Evolutionary conservation across 1,140 invertebrate species (phyloP).

Genomic region (Stegodyphus dumicola): DNA sequence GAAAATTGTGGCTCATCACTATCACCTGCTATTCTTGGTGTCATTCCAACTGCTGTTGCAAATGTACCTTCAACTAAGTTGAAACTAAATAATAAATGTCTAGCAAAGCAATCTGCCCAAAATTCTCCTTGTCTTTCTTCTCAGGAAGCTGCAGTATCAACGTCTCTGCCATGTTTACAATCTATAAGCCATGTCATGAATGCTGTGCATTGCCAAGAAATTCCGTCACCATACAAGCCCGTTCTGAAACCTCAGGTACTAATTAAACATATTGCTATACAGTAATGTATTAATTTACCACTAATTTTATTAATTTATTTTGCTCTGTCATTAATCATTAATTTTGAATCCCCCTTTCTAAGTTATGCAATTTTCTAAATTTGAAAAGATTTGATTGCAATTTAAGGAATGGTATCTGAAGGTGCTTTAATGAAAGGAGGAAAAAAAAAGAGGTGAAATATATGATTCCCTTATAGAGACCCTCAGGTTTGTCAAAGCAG

Average conservation of each 20-base stretch:
- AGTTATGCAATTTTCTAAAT: too few species aligned
- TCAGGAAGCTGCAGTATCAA: not conserved
- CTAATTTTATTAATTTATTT: too few species aligned
- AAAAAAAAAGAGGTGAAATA: too few species aligned
- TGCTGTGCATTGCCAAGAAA: not conserved
- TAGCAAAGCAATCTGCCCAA: not conserved
- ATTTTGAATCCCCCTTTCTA: too few species aligned
- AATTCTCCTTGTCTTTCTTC: not conserved
- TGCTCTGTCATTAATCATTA: too few species aligned
- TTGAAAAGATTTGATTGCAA: too few species aligned
- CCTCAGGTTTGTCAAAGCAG: too few species aligned
- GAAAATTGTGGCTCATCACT: slow-evolving; percentile 39
- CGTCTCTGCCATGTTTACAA: not conserved
- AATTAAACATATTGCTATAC: too few species aligned
- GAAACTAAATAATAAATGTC: not conserved
- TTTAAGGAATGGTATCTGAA: too few species aligned
- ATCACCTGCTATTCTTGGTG: not conserved
- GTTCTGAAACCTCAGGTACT: not conserved
- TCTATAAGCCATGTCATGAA: not conserved
- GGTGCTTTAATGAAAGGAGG: too few species aligned
- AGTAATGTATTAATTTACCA: too few species aligned
- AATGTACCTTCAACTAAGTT: not conserved
- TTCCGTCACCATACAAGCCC: not conserved
- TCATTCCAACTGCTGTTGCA: not conserved
- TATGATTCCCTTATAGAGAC: too few species aligned